Conservation (phyloP, 2,888 invertebrate genomes). For the Tholera decimalis region DNA sequence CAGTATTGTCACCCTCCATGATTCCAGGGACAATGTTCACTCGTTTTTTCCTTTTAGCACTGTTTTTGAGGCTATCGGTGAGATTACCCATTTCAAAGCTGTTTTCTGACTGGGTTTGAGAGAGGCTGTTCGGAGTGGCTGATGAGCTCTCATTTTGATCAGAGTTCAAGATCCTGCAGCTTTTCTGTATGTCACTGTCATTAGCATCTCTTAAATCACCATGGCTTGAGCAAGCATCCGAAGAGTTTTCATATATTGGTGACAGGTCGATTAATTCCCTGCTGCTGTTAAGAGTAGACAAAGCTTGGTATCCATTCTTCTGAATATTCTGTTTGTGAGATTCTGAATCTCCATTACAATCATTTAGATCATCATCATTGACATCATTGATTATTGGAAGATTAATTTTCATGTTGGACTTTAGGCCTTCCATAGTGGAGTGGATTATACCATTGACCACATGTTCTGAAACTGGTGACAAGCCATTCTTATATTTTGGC, state of each 20-base stretch:
- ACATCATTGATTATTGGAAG: conserved; percentile 87
- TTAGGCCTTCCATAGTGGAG: conserved; percentile 87
- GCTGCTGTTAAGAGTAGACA: conserved; percentile 80
- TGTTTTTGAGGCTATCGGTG: conserved; percentile 87
- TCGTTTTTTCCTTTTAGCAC: conserved; percentile 91
- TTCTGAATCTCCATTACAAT: conserved; percentile 69
- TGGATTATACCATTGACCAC: conserved; percentile 86
- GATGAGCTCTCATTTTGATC: conserved; percentile 85
- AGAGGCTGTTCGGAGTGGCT: conserved; percentile 85
- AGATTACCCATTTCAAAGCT: conserved; percentile 88
- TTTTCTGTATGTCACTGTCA: conserved; percentile 82
- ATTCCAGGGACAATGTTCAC: conserved; percentile 92
- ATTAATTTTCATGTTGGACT: conserved; percentile 88
- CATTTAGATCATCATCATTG: conserved; percentile 88
- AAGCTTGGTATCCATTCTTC: conserved; percentile 86
- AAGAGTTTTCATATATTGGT: conserved; percentile 89
- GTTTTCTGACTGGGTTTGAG: conserved; percentile 89
- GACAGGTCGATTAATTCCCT: conserved; percentile 88
- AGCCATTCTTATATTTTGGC: conserved; percentile 83
- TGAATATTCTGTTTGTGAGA: conserved; percentile 72
- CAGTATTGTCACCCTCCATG: conserved; percentile 82
- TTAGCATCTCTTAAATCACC: conserved; percentile 83
- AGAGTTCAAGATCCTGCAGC: conserved; percentile 80
- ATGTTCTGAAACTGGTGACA: conserved; percentile 88
- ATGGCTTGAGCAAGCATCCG: conserved; percentile 89